Conservation (phyloP, 1,140 invertebrate species). For the Tetramorium alpestre region DNA sequence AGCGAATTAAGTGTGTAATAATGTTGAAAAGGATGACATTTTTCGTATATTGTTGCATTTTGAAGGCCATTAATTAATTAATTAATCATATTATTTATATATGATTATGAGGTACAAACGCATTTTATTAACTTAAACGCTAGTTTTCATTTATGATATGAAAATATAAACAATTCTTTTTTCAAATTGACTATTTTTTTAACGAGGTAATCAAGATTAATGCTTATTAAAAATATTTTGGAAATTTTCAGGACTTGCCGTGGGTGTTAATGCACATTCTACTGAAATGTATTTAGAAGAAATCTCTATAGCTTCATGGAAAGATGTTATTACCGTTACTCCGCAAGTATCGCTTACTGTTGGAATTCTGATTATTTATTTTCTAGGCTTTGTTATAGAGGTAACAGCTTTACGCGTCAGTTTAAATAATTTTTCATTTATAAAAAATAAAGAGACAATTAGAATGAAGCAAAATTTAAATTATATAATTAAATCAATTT, state of each 20-base stretch:
- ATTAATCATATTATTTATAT: no score
- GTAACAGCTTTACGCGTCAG: background rate
- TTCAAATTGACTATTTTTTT: background rate
- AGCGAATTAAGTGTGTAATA: no score
- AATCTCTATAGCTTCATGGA: slow-evolving; percentile 86
- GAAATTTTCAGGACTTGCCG: slow-evolving; percentile 79
- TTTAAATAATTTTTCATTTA: background rate
- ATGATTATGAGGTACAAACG: no score
- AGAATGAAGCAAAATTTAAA: background rate
- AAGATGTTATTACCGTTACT: slow-evolving; percentile 86
- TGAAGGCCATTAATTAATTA: no score
- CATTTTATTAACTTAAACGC: no score
- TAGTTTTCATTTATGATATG: no score
- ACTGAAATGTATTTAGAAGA: slow-evolving; percentile 86
- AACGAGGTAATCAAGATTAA: background rate
- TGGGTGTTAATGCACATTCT: slow-evolving; percentile 67
- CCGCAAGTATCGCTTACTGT: slow-evolving; percentile 84
- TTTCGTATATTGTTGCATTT: no score
- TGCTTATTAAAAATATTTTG: background rate
- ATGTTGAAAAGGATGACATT: no score
- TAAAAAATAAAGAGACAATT: background rate
- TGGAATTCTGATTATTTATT: slow-evolving; percentile 87
- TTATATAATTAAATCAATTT: background rate
- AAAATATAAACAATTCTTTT: background rate
- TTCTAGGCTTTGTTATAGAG: slow-evolving; percentile 83